Conservation (phyloP, 92 coral and sea anemone species). For the Galaxea fascicularis region DNA sequence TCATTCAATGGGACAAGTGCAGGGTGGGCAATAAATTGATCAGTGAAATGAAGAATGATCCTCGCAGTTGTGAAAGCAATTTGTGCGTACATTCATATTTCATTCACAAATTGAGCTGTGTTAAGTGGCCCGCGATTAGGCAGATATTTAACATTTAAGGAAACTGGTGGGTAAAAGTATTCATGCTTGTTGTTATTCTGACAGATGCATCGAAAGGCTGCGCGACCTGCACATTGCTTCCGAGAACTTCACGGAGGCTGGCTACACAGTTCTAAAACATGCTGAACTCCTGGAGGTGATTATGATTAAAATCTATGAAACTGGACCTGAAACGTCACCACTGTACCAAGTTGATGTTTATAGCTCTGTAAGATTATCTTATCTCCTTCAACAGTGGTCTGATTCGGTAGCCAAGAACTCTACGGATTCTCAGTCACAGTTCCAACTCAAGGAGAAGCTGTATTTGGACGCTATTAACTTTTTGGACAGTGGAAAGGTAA, state of each 20-base stretch:
- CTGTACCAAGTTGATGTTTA: too few relatives aligned
- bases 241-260: slow-evolving; percentile 94
- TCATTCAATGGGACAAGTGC: too few relatives aligned
- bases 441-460: slow-evolving; percentile 90
- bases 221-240: slow-evolving; percentile 91
- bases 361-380: neutral
- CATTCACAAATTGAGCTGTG: too few relatives aligned
- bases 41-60: too few relatives aligned
- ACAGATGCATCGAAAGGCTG: slow-evolving; percentile 84
- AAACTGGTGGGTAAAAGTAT: too few relatives aligned
- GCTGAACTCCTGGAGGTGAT: slow-evolving; percentile 83
- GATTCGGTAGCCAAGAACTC: slow-evolving; percentile 63
- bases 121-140: neutral
- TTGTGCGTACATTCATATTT: too few relatives aligned
- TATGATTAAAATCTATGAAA: neutral
- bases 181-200: neutral
- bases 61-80: too few relatives aligned
- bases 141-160: neutral
- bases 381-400: slow-evolving; percentile 73
- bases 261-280: slow-evolving; percentile 79
- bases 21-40: too few relatives aligned
- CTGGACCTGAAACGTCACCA: too few relatives aligned
- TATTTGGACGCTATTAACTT: slow-evolving; percentile 86
- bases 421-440: slow-evolving; percentile 66
- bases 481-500: slow-evolving; percentile 94